A percentile compares a stretch with the other conserved stretches of the same genome.
phyloP scores from a whole-genome alignment of 2,113 vertebrate species.

The Coturnix japonica region DNA sequence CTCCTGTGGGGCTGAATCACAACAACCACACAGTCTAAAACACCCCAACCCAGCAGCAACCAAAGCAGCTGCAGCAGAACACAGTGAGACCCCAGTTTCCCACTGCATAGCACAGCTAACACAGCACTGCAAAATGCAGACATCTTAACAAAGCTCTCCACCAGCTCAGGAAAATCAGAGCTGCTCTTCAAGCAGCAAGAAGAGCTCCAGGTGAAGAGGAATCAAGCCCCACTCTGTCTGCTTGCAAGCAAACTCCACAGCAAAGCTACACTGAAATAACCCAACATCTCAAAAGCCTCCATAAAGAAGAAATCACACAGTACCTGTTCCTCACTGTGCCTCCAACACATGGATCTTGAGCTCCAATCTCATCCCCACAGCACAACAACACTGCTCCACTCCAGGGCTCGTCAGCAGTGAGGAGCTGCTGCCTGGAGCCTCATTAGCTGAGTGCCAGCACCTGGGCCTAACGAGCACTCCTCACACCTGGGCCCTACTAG shows the following conservation, averaged over 20 bases:
- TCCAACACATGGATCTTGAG: fast-evolving
- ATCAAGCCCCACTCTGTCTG: background rate
- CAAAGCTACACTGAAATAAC: fast-evolving
- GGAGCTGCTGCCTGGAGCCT: background rate
- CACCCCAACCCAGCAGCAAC: background rate
- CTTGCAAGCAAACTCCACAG: background rate
- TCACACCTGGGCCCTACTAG: background rate
- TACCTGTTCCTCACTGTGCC: background rate
- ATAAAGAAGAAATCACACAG: background rate
- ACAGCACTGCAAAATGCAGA: background rate
- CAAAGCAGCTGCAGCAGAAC: background rate
- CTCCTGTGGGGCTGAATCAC: background rate
- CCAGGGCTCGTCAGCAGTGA: fast-evolving
- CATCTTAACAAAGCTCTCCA: background rate
- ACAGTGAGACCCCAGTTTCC: background rate
- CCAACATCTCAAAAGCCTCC: background rate
- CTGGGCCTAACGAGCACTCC: background rate
- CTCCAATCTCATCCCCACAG: background rate
- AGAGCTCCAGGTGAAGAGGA: background rate
- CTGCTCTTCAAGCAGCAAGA: background rate
- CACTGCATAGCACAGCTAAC: fast-evolving
- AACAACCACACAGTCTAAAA: background rate
- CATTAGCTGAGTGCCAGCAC: background rate
- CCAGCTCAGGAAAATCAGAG: background rate
- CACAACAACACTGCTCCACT: fast-evolving